Conservation (phyloP, 2,888 invertebrate species). For the Epicampocera succincta region DNA sequence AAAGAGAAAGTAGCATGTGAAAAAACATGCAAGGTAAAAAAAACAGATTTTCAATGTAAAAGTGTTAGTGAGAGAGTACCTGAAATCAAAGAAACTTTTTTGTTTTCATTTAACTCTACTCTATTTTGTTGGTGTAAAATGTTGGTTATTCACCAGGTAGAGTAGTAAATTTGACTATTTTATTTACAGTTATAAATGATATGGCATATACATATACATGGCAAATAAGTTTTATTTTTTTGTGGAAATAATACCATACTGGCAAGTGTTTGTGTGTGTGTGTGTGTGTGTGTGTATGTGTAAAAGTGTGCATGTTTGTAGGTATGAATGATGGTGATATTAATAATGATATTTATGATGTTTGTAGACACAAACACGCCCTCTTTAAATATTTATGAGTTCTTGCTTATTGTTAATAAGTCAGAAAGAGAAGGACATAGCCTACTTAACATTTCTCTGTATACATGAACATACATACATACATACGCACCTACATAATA, state of each 20-base stretch:
- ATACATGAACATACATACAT: too few relatives aligned
- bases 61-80: conserved; percentile 13
- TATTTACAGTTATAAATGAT: conserved; percentile 62
- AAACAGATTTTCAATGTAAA: neutral
- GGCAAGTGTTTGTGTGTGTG: too few relatives aligned
- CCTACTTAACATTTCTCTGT: conserved; percentile 14
- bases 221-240: too few relatives aligned
- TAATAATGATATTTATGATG: conserved; percentile 65
- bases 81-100: conserved; percentile 7
- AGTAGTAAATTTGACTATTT: conserved; percentile 14
- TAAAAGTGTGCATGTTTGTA: neutral
- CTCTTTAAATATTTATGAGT: conserved; percentile 69
- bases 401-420: conserved; percentile 33
- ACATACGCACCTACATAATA: neutral
- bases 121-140: conserved; percentile 7
- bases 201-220: conserved; percentile 4
- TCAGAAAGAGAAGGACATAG: conserved; percentile 59
- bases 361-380: conserved; percentile 65
- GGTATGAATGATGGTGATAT: conserved; percentile 52
- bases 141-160: conserved; percentile 13
- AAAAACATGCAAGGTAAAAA: neutral
- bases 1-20: conserved; percentile 55
- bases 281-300: too few relatives aligned
- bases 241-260: too few relatives aligned
- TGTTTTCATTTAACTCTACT: neutral